phyloP scores from a whole-genome alignment of 2,888 invertebrate species.

The Acronicta alni region DNA sequence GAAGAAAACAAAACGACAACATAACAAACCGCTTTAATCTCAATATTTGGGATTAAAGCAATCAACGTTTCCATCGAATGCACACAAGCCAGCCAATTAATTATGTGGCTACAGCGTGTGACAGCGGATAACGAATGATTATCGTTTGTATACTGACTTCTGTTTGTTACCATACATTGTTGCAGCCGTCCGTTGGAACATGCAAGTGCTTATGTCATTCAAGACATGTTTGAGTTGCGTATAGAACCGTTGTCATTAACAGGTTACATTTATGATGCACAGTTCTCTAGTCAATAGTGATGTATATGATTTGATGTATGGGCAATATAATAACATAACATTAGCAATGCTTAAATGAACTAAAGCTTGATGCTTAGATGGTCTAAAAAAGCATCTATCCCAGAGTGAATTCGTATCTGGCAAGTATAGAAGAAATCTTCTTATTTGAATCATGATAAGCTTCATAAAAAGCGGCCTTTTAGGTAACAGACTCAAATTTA shows the following conservation, averaged over 20 bases:
- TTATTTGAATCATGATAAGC: too few relatives aligned
- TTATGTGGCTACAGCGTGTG: conserved; percentile 3
- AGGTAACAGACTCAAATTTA: too few relatives aligned
- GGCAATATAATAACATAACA: too few relatives aligned
- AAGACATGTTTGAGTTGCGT: background rate
- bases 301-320: too few relatives aligned
- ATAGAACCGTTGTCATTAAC: background rate
- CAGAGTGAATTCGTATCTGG: too few relatives aligned
- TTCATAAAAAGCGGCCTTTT: too few relatives aligned
- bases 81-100: conserved; percentile 29
- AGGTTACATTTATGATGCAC: background rate
- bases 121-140: conserved; percentile 24
- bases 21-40: background rate
- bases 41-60: conserved; percentile 38
- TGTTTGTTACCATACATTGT: conserved; percentile 7
- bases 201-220: background rate
- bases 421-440: too few relatives aligned
- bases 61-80: conserved; percentile 21
- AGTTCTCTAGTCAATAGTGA: too few relatives aligned
- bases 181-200: conserved; percentile 1
- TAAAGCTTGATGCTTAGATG: too few relatives aligned
- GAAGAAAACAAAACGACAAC: background rate
- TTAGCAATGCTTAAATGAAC: too few relatives aligned
- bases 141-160: background rate
- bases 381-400: too few relatives aligned